Conservation (phyloP, 2,888 invertebrate species). For the Sarcophaga subvicina region DNA sequence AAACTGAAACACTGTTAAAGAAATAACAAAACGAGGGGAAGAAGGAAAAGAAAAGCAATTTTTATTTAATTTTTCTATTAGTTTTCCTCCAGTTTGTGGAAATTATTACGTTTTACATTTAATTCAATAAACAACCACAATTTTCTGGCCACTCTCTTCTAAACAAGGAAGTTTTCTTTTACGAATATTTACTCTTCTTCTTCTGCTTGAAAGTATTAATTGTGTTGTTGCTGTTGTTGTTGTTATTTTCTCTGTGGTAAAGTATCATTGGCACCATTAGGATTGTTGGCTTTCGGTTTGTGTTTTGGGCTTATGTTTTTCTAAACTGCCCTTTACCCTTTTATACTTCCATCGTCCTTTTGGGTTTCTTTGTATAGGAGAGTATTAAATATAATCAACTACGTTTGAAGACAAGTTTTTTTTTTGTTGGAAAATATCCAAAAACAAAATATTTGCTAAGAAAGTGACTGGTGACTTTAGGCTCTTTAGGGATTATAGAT, state of each 20-base stretch:
- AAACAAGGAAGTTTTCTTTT: too few relatives aligned
- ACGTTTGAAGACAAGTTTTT: slow-evolving; percentile 28
- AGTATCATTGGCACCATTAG: not conserved
- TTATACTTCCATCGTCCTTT: not conserved
- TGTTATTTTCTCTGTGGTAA: slow-evolving; percentile 7
- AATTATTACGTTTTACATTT: too few relatives aligned
- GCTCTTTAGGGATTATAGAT: slow-evolving; percentile 43
- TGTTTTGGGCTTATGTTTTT: not conserved
- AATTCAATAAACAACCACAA: too few relatives aligned
- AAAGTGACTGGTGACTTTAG: slow-evolving; percentile 19
- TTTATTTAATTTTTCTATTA: too few relatives aligned
- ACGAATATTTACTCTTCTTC: too few relatives aligned
- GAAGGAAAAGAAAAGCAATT: too few relatives aligned
- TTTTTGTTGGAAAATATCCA: slow-evolving; percentile 4
- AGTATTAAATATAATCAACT: slow-evolving; percentile 54
- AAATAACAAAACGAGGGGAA: too few relatives aligned
- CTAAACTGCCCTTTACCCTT: slow-evolving; percentile 19
- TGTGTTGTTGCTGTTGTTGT: not conserved
- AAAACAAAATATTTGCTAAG: not conserved
- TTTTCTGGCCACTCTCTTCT: too few relatives aligned
- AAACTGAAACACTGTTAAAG: too few relatives aligned
- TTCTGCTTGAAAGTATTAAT: not conserved
- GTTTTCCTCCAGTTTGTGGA: too few relatives aligned
- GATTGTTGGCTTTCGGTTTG: not conserved
- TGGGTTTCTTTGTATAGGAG: not conserved